Percentiles rank a stretch among this genome's conserved stretches.
phyloP scores from a whole-genome alignment of 2,888 invertebrate genomes.

The Prosapia bicincta region DNA sequence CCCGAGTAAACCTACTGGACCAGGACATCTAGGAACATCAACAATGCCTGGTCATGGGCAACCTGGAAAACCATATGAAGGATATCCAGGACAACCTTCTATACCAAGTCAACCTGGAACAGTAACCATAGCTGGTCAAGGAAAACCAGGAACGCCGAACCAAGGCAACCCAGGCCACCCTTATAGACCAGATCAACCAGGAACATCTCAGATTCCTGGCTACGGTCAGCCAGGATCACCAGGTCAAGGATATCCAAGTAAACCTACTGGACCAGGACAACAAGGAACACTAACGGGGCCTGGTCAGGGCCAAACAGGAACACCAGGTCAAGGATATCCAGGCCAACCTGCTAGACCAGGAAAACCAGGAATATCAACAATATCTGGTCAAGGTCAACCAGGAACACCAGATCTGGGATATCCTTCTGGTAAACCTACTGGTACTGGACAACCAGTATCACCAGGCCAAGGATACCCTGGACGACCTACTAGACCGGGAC shows the following conservation, averaged over 20 bases:
- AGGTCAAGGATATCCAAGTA: conserved; percentile 29
- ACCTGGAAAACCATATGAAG: conserved; percentile 21
- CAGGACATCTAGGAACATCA: conserved; percentile 7
- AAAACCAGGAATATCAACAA: conserved; percentile 37
- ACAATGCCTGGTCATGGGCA: conserved; percentile 43
- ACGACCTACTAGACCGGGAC: conserved; percentile 26
- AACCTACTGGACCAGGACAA: conserved; percentile 30
- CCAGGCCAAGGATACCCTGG: too few species aligned
- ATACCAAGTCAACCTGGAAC: conserved; percentile 18
- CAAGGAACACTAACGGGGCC: conserved; percentile 35
- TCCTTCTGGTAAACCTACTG: too few species aligned
- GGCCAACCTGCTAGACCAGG: conserved; percentile 24
- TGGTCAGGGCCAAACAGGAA: conserved; percentile 1
- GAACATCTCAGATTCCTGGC: conserved; percentile 14
- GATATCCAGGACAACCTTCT: background rate
- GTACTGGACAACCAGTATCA: conserved; percentile 38
- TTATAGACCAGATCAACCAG: conserved; percentile 38
- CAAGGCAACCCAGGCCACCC: conserved; percentile 54
- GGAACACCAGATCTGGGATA: conserved; percentile 34
- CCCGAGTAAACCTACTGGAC: conserved; percentile 9
- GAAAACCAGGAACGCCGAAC: conserved; percentile 37
- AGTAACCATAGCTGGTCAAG: conserved; percentile 22
- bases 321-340: conserved; percentile 11
- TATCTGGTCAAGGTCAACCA: too few species aligned
- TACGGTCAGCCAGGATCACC: conserved; percentile 35